Evolutionary conservation across 2,888 invertebrate genomes (phyloP).

Genomic region (Ptilodon capucinus): DNA sequence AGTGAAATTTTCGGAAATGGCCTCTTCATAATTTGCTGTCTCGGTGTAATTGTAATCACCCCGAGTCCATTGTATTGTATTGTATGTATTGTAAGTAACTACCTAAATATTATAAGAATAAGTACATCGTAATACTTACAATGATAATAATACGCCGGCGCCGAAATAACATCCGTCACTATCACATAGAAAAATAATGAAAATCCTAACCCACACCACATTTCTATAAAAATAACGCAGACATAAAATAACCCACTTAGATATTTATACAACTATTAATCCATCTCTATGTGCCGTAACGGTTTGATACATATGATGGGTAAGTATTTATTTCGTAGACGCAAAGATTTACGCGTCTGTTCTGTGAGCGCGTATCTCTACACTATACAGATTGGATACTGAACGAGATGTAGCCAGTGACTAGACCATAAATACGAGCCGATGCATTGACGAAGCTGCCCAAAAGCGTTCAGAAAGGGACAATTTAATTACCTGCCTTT

Average conservation of each 20-base stretch:
- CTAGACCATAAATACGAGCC: constrained; percentile 47
- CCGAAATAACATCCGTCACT: constrained; percentile 40
- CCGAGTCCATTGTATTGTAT: no score
- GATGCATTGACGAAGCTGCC: constrained; percentile 23
- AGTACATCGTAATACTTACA: constrained; percentile 46
- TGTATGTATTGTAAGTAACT: no score
- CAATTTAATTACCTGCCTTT: constrained; percentile 17
- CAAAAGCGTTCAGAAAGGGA: constrained; percentile 16
- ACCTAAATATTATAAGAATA: no score
- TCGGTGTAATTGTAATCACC: no score
- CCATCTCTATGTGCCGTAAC: not conserved
- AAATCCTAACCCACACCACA: constrained; percentile 39
- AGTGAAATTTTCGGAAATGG: no score
- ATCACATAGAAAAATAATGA: constrained; percentile 33
- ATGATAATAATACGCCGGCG: constrained; percentile 44
- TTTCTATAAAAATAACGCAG: constrained; percentile 18
- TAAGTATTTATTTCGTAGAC: no score
- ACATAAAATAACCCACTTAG: no score
- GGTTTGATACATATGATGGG: no score
- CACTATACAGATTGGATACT: constrained; percentile 43
- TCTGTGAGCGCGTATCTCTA: not conserved
- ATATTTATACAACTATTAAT: no score
- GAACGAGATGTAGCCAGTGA: constrained; percentile 43
- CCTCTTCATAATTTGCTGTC: no score
- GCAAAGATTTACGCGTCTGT: constrained; percentile 13